phyloP scores from a whole-genome alignment of 2,113 vertebrate genomes.

The Gulo gulo region DNA sequence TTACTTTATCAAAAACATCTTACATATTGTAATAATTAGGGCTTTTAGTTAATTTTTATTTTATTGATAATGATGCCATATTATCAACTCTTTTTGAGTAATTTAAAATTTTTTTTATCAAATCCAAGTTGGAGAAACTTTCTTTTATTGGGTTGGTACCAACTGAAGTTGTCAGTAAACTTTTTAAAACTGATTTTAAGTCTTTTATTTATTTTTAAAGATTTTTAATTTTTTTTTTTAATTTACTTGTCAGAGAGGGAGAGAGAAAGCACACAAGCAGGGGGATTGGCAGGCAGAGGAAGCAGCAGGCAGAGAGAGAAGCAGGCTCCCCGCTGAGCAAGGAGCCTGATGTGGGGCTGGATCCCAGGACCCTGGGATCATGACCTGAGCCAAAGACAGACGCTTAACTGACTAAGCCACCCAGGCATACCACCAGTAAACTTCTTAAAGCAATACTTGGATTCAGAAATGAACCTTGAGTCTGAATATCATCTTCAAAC shows the following conservation, averaged over 20 bases:
- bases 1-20: not conserved
- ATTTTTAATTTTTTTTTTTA: too few relatives aligned
- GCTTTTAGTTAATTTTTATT: not conserved
- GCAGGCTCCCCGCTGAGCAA: too few relatives aligned
- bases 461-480: not conserved
- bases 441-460: not conserved
- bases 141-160: not conserved
- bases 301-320: too few relatives aligned
- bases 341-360: too few relatives aligned
- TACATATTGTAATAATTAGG: not conserved
- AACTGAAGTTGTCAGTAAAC: not conserved
- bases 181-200: too few relatives aligned
- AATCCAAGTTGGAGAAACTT: not conserved
- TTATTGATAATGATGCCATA: not conserved
- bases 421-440: not conserved
- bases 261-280: too few relatives aligned
- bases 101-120: not conserved
- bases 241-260: too few relatives aligned
- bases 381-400: too few relatives aligned
- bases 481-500: slow-evolving; percentile 13
- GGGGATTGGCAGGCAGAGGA: too few relatives aligned
- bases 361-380: too few relatives aligned
- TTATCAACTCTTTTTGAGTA: not conserved
- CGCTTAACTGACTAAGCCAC: too few relatives aligned
- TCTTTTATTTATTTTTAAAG: too few relatives aligned